Evolutionary conservation across 2,797 vertebrate species (phyloP).

Genomic region (Manis pentadactyla): DNA sequence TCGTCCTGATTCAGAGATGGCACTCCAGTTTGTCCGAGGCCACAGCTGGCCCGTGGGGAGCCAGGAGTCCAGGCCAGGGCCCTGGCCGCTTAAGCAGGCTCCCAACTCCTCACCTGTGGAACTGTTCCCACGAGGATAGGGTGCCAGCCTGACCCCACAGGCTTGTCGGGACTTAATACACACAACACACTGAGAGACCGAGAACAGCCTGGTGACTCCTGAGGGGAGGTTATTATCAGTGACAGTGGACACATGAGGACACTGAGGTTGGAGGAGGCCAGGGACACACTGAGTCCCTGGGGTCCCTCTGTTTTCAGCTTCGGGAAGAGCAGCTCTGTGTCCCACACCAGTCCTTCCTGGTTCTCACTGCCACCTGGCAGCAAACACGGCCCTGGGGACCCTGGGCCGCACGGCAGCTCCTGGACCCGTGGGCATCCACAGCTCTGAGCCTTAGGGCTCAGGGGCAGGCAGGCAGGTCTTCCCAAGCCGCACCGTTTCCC

Average conservation of each 20-base stretch:
- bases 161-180: rapidly evolving
- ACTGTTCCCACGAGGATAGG: background rate
- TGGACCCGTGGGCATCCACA: background rate
- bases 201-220: background rate
- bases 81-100: rapidly evolving
- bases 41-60: background rate
- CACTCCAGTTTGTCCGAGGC: background rate
- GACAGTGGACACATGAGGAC: background rate
- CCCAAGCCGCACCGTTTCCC: rapidly evolving
- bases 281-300: background rate
- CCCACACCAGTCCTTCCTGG: rapidly evolving
- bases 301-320: background rate
- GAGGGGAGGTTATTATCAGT: rapidly evolving
- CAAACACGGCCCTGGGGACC: background rate
- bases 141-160: background rate
- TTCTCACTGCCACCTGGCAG: rapidly evolving
- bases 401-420: too few species aligned
- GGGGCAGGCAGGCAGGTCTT: background rate
- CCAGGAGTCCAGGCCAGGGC: background rate
- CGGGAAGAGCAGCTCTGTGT: too few species aligned
- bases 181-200: rapidly evolving
- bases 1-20: background rate
- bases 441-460: background rate
- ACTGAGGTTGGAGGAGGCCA: background rate
- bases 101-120: background rate